Conservation (phyloP, 2,797 vertebrate species). For the Valencia hispanica region DNA sequence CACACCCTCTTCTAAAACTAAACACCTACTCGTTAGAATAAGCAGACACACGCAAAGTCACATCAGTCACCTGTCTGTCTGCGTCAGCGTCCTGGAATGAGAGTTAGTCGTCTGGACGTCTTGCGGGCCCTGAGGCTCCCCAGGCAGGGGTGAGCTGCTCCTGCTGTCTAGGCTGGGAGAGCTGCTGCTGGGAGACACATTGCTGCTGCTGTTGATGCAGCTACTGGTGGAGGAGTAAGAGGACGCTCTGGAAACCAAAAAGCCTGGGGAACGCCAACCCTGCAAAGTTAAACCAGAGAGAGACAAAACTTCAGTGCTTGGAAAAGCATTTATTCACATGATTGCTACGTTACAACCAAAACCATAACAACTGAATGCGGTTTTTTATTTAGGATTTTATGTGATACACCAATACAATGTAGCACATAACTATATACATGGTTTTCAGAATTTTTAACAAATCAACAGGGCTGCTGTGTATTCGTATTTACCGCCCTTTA, state of each 20-base stretch:
- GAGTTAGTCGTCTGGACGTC: conserved; percentile 13
- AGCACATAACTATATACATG: background rate
- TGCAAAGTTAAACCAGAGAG: conserved; percentile 21
- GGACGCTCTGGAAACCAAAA: conserved; percentile 79
- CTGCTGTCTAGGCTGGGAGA: conserved; percentile 72
- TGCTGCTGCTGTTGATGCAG: conserved; percentile 70
- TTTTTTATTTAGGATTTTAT: background rate
- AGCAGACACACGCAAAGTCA: background rate
- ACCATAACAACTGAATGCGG: too few relatives aligned
- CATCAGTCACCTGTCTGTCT: conserved; percentile 51
- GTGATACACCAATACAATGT: background rate
- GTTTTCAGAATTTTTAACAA: background rate
- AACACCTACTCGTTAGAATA: background rate
- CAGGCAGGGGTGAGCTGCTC: conserved; percentile 71
- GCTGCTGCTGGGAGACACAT: conserved; percentile 76
- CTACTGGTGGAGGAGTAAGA: conserved; percentile 62
- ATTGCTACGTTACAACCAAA: background rate
- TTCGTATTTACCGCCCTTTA: background rate
- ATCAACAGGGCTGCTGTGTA: background rate
- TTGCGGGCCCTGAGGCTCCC: conserved; percentile 51
- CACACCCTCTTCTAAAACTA: background rate
- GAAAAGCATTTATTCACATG: background rate
- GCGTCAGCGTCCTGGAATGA: conserved; percentile 18
- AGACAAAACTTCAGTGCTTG: too few relatives aligned
- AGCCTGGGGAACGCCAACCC: conserved; percentile 81